These are phyloP conservation scores for Conops quadrifasciatus DNA, from an alignment of 2,888 invertebrate genomes.

Conservation along the genomic window DNA sequence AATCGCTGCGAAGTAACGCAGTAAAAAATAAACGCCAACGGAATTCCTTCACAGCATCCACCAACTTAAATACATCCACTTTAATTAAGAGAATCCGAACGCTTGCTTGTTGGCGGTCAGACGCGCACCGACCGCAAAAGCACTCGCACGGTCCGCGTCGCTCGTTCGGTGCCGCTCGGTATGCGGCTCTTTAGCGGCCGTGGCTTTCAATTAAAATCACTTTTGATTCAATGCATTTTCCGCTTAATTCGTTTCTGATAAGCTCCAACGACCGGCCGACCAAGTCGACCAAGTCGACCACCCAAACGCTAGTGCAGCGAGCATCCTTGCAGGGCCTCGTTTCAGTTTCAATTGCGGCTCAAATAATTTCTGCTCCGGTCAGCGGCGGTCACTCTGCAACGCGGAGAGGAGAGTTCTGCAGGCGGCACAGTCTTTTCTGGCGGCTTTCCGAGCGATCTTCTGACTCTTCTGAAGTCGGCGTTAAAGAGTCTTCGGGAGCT, in stretches of 20 bases:
- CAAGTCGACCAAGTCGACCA: conserved; percentile 21
- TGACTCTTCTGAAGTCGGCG: not conserved
- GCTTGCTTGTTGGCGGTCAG: not conserved
- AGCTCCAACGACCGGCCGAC: conserved; percentile 22
- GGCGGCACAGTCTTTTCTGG: not conserved
- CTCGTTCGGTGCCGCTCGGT: not conserved
- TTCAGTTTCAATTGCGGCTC: conserved; percentile 16
- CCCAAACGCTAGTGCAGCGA: conserved; percentile 14
- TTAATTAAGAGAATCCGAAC: conserved; percentile 18
- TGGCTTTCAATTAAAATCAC: conserved; percentile 57
- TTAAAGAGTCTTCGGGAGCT: not conserved
- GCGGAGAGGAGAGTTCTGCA: not conserved
- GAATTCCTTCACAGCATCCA: not conserved
- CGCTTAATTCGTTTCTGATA: conserved; percentile 43
- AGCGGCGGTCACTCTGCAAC: not conserved
- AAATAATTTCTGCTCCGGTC: not conserved
- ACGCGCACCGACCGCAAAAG: not conserved
- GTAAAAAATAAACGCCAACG: not conserved
- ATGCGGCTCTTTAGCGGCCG: conserved; percentile 6
- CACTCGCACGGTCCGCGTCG: not conserved
- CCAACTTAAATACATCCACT: not conserved
- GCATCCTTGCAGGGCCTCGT: conserved; percentile 2
- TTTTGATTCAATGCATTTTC: conserved; percentile 46
- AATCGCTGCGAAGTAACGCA: not conserved
- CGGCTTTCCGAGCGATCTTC: not conserved